Evolutionary conservation across 2,888 invertebrate genomes (phyloP).

Genomic region (Eupeodes luniger): DNA sequence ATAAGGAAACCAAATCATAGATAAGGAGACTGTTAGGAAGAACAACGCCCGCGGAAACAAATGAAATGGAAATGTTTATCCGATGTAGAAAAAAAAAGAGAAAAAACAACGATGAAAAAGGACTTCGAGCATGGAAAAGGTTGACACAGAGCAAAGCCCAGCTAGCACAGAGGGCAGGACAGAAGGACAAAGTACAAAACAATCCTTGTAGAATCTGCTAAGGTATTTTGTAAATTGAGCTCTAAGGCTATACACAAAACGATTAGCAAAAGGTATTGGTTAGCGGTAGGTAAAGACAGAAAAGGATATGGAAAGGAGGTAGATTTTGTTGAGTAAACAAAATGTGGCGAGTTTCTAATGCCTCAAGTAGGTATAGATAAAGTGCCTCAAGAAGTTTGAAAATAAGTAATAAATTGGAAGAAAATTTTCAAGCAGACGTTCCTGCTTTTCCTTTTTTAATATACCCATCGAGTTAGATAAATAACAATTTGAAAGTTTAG

Average conservation of each 20-base stretch:
- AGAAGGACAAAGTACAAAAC: neutral
- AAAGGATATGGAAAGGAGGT: neutral
- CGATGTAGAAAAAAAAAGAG: conserved; percentile 27
- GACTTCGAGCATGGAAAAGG: conserved; percentile 50
- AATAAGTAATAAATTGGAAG: conserved; percentile 16
- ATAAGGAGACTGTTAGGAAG: conserved; percentile 49
- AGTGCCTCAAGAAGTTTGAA: conserved; percentile 10
- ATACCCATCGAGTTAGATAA: too few relatives aligned
- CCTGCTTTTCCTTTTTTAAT: neutral
- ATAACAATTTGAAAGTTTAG: neutral
- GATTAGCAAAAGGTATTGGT: conserved; percentile 31
- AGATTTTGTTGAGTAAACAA: conserved; percentile 48
- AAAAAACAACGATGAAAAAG: too few relatives aligned
- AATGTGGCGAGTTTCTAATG: conserved; percentile 37
- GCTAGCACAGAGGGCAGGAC: too few relatives aligned
- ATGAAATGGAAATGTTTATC: conserved; percentile 68
- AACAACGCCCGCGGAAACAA: conserved; percentile 63
- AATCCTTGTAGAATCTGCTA: neutral
- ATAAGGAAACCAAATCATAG: conserved; percentile 38
- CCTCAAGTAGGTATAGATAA: conserved; percentile 21
- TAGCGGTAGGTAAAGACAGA: too few relatives aligned
- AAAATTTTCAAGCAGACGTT: neutral
- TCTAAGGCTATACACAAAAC: conserved; percentile 38
- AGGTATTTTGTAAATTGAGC: conserved; percentile 15
- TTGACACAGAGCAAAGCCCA: conserved; percentile 19